phyloP scores from a whole-genome alignment of 2,113 vertebrate genomes.

The Tupaia tana region DNA sequence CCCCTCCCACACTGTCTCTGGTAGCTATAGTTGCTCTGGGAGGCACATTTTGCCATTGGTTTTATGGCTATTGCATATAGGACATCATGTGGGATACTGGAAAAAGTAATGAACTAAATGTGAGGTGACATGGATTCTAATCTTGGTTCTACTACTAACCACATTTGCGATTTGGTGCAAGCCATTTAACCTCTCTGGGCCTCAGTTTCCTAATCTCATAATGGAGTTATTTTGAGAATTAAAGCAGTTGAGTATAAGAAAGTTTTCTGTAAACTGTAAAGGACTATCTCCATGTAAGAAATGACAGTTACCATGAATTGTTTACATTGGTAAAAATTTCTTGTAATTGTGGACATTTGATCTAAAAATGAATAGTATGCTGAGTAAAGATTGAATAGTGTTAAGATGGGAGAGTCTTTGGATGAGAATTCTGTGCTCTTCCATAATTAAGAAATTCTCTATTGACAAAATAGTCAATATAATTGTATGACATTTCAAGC shows the following conservation, averaged over 20 bases:
- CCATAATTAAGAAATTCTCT: slow-evolving; percentile 4
- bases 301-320: background rate
- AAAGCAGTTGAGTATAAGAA: background rate
- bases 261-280: slow-evolving; percentile 18
- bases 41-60: background rate
- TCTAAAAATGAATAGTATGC: slow-evolving; percentile 17
- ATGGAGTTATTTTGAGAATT: slow-evolving; percentile 11
- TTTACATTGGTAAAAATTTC: background rate
- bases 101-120: slow-evolving; percentile 35
- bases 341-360: background rate
- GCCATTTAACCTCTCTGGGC: background rate
- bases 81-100: background rate
- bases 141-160: background rate
- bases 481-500: slow-evolving; percentile 40
- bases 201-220: background rate
- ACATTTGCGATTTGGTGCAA: background rate
- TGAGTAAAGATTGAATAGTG: background rate
- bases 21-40: background rate
- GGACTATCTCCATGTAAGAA: slow-evolving; percentile 18
- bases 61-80: slow-evolving; percentile 16
- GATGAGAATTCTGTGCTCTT: background rate
- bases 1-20: no score
- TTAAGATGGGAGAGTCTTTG: background rate
- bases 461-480: slow-evolving; percentile 37
- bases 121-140: background rate